Evolutionary conservation across 1,140 invertebrate genomes (phyloP).

Genomic region (Heliconius hewitsoni): DNA sequence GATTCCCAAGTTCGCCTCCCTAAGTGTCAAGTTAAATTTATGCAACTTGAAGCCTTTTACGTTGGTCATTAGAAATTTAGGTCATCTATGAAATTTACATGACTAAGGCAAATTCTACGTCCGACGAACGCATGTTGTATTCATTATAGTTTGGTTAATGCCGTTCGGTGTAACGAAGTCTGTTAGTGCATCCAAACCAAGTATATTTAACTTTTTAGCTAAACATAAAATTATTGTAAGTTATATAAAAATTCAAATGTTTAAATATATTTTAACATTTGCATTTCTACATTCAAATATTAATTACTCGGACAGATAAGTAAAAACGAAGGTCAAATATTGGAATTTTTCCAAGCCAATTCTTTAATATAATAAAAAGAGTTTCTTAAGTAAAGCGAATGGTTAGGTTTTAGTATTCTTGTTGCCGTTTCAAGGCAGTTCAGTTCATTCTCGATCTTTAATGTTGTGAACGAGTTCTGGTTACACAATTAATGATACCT

Average conservation of each 20-base stretch:
- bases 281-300: slow-evolving; percentile 4
- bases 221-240: not conserved
- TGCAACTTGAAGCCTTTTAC: slow-evolving; percentile 34
- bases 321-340: slow-evolving; percentile 40
- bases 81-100: slow-evolving; percentile 51
- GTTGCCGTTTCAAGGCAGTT: slow-evolving; percentile 75
- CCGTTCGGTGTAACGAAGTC: slow-evolving; percentile 31
- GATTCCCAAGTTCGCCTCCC: slow-evolving; percentile 35
- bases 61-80: slow-evolving; percentile 17
- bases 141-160: slow-evolving; percentile 52
- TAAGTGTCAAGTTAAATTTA: slow-evolving; percentile 42
- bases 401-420: slow-evolving; percentile 61
- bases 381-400: slow-evolving; percentile 62
- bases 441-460: slow-evolving; percentile 52
- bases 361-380: slow-evolving; percentile 40
- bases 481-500: slow-evolving; percentile 70
- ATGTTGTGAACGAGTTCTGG: slow-evolving; percentile 62
- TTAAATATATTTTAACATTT: not conserved
- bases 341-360: slow-evolving; percentile 29
- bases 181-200: not conserved
- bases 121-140: slow-evolving; percentile 29
- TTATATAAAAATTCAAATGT: not conserved
- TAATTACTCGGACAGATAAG: not conserved
- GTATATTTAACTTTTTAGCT: not conserved
- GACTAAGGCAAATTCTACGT: slow-evolving; percentile 45